A percentile compares a stretch with the other conserved stretches of the same genome.
Evolutionary conservation across 2,888 invertebrate species (phyloP).

Genomic region (Ctena decussata): DNA sequence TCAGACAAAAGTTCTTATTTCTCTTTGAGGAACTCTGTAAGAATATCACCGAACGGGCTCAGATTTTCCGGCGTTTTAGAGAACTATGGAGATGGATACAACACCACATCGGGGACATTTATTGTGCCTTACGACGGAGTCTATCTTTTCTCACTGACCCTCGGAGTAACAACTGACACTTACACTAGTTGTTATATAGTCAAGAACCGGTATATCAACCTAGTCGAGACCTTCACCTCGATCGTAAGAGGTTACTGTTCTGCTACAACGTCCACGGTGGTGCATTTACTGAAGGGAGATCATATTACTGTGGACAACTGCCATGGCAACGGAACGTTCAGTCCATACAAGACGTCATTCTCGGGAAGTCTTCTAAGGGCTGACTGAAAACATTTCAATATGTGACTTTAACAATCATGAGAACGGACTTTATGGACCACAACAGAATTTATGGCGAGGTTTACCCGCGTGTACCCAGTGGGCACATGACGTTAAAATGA

Average conservation of each 20-base stretch:
- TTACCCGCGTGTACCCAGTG: no score
- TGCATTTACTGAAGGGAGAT: slow-evolving; percentile 19
- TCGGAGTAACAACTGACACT: slow-evolving; percentile 17
- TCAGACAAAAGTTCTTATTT: slow-evolving; percentile 20
- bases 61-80: slow-evolving; percentile 17
- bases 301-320: slow-evolving; percentile 14
- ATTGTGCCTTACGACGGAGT: slow-evolving; percentile 27
- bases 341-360: slow-evolving; percentile 34
- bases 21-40: slow-evolving; percentile 1
- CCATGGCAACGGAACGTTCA: slow-evolving; percentile 30
- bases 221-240: slow-evolving; percentile 37
- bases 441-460: no score
- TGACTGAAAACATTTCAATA: no score
- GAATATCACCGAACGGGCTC: not conserved
- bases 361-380: slow-evolving; percentile 19
- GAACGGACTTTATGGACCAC: no score
- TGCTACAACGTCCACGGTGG: slow-evolving; percentile 26
- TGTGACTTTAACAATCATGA: no score
- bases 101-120: slow-evolving; percentile 16
- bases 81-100: slow-evolving; percentile 25
- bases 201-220: slow-evolving; percentile 15
- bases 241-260: slow-evolving; percentile 19
- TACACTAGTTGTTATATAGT: slow-evolving; percentile 45
- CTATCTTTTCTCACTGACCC: slow-evolving; percentile 39
- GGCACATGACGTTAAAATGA: no score